Evolutionary conservation across 1,140 invertebrate species (phyloP).

Genomic region (Campoletis sonorensis): DNA sequence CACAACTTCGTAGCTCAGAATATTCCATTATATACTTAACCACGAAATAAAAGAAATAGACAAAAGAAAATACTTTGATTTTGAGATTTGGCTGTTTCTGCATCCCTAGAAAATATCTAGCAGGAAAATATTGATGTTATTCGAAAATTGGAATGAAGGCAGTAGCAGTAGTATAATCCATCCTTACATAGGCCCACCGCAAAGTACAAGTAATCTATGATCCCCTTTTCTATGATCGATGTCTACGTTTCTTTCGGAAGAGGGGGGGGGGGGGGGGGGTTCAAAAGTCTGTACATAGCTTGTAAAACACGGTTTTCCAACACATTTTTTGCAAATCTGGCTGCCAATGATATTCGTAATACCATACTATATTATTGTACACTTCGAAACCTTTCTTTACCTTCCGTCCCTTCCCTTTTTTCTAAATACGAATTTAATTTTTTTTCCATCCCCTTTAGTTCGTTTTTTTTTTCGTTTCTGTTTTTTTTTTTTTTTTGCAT

Average conservation of each 20-base stretch:
- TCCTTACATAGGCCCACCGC: background rate
- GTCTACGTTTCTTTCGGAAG: background rate
- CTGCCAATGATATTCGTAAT: constrained; percentile 29
- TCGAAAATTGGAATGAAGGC: background rate
- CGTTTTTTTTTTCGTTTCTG: constrained; percentile 22
- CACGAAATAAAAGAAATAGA: no score
- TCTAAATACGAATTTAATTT: constrained; percentile 25
- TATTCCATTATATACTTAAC: no score
- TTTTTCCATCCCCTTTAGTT: constrained; percentile 49
- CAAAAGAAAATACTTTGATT: no score
- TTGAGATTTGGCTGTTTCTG: no score
- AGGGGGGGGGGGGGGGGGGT: no score
- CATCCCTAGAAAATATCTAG: no score
- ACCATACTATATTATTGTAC: constrained; percentile 57
- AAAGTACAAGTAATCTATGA: background rate
- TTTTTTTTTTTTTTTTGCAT: constrained; percentile 32
- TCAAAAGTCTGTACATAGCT: constrained; percentile 53
- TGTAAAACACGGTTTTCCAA: constrained; percentile 57
- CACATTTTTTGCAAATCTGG: background rate
- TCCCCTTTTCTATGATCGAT: background rate
- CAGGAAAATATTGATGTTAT: background rate
- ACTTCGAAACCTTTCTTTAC: constrained; percentile 56
- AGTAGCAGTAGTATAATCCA: constrained; percentile 7
- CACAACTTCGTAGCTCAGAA: no score
- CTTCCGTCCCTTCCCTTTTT: constrained; percentile 48